phyloP scores from a whole-genome alignment of 1,140 invertebrate species.

The Argopecten irradians region DNA sequence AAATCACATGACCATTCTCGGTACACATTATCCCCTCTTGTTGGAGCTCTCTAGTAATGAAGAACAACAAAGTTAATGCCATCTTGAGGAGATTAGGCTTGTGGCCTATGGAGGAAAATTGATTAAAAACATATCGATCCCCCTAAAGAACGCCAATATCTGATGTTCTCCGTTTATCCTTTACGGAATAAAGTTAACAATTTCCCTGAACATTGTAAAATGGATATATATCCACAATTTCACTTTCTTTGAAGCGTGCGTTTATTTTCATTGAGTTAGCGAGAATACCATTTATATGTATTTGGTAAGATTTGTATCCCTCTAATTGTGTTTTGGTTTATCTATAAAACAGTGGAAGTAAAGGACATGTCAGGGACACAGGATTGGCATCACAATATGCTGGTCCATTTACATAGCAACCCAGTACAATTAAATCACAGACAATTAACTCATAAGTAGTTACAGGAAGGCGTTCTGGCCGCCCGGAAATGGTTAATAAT shows the following conservation, averaged over 20 bases:
- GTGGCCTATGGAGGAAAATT: slow-evolving; percentile 16
- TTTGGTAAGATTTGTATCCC: background rate
- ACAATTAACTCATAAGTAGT: no score
- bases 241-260: background rate
- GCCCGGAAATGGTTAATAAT: background rate
- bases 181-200: slow-evolving; percentile 4
- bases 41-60: slow-evolving; percentile 21
- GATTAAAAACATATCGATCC: slow-evolving; percentile 18
- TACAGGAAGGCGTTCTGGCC: background rate
- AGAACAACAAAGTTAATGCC: slow-evolving; percentile 21
- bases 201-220: background rate
- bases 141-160: background rate
- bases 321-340: background rate
- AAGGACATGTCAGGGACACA: background rate
- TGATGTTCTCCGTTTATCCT: background rate
- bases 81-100: slow-evolving; percentile 21
- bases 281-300: slow-evolving; percentile 18
- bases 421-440: background rate
- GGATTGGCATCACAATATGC: background rate
- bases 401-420: background rate
- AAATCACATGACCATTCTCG: slow-evolving; percentile 16
- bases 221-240: slow-evolving; percentile 2
- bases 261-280: background rate
- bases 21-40: slow-evolving; percentile 20
- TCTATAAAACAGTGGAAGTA: background rate